Evolutionary conservation across 2,888 invertebrate genomes (phyloP).

Genomic region (Dexiosoma caninum): DNA sequence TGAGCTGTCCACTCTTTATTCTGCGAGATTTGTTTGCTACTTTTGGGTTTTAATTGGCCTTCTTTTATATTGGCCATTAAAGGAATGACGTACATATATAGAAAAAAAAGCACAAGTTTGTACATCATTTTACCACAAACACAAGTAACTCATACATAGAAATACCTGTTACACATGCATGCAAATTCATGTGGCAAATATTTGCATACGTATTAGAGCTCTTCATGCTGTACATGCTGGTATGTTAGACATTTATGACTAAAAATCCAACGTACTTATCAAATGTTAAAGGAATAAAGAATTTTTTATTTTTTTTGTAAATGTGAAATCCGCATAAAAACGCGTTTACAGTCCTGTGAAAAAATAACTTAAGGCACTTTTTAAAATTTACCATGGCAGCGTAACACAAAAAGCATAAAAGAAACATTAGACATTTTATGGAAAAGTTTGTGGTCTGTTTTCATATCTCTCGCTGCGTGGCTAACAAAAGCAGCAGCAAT

Average conservation of each 20-base stretch:
- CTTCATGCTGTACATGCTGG: slow-evolving; percentile 9
- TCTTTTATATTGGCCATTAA: not conserved
- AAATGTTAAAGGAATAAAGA: too few species aligned
- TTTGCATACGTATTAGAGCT: slow-evolving; percentile 39
- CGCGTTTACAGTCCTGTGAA: slow-evolving; percentile 58
- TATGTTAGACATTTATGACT: slow-evolving; percentile 35
- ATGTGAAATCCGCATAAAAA: slow-evolving; percentile 53
- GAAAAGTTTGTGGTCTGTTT: slow-evolving; percentile 1
- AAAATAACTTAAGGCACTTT: slow-evolving; percentile 60
- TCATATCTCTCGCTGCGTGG: not conserved
- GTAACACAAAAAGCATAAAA: not conserved
- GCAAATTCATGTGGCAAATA: not conserved
- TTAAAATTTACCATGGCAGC: slow-evolving; percentile 50
- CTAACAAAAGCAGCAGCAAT: not conserved
- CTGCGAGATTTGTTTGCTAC: not conserved
- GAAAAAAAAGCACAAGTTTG: not conserved
- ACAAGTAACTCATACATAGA: not conserved
- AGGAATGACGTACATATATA: not conserved
- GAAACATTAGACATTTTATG: slow-evolving; percentile 1
- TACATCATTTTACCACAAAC: not conserved
- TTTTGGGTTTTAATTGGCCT: not conserved
- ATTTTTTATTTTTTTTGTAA: too few species aligned
- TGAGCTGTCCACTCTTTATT: not conserved
- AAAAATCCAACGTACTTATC: slow-evolving; percentile 37
- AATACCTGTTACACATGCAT: not conserved